These are phyloP conservation scores for Sylvia atricapilla DNA, from an alignment of 2,113 vertebrate species.

Conservation along the genomic window DNA sequence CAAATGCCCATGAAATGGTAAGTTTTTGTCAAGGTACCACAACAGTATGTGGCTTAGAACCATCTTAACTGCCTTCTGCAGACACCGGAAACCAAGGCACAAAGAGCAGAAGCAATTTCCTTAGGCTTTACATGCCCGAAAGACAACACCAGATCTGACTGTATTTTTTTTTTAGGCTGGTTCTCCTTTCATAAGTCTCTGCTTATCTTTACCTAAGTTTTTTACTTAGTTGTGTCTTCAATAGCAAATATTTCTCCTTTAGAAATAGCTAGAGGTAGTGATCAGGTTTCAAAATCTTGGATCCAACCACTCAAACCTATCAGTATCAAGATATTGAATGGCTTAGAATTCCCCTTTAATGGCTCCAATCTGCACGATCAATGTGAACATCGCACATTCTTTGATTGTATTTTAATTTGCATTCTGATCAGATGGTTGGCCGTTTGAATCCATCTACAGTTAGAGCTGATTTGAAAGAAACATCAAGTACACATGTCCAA, in stretches of 20 bases:
- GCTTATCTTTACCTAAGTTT: background rate
- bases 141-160: background rate
- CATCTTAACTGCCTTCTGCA: background rate
- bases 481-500: conserved; percentile 6
- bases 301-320: background rate
- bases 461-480: conserved; percentile 20
- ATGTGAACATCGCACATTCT: background rate
- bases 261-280: background rate
- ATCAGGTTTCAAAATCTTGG: background rate
- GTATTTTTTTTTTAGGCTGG: background rate
- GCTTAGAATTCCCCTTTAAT: background rate
- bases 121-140: fast-evolving
- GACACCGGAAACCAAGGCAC: background rate
- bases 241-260: background rate
- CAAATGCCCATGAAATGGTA: background rate
- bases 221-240: background rate
- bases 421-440: background rate
- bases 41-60: background rate
- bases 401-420: background rate
- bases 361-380: background rate
- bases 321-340: background rate
- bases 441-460: background rate
- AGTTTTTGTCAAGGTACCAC: background rate
- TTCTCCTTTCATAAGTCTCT: background rate
- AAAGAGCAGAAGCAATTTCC: background rate